Conservation (phyloP, 2,113 vertebrate genomes). For the Xiphias gladius region DNA sequence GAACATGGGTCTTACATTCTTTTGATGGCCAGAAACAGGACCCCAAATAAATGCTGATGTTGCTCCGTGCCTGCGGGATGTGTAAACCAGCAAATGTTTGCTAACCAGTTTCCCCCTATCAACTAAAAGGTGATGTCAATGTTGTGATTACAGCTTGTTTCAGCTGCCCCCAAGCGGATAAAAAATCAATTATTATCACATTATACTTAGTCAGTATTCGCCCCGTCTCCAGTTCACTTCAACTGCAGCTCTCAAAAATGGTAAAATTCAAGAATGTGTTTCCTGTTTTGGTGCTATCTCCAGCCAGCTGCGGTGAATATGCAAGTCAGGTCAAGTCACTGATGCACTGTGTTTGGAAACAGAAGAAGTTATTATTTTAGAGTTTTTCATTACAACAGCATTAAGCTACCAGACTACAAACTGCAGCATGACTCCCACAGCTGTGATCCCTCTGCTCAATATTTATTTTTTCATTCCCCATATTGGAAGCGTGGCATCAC, state of each 20-base stretch:
- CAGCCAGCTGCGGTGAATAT: background rate
- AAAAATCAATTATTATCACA: background rate
- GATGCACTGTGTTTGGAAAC: background rate
- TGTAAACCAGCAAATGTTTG: no score
- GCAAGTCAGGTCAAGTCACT: background rate
- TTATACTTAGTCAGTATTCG: background rate
- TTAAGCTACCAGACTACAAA: background rate
- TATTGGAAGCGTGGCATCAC: background rate
- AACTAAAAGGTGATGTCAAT: no score
- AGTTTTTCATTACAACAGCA: background rate
- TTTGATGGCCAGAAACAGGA: no score
- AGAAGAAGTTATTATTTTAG: background rate
- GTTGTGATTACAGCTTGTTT: no score
- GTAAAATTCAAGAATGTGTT: background rate
- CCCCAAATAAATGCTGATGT: no score
- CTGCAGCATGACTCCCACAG: background rate
- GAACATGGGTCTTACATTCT: no score
- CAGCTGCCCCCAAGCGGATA: no score
- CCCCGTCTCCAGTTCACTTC: background rate
- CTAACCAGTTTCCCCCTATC: no score
- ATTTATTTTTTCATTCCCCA: background rate
- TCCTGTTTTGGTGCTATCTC: background rate
- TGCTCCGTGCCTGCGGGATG: no score
- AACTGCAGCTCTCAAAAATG: background rate
- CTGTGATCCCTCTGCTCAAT: background rate